Percentiles rank a stretch among this genome's conserved stretches.
phyloP scores from a whole-genome alignment of 2,888 invertebrate species.

The Drosophila differens region DNA sequence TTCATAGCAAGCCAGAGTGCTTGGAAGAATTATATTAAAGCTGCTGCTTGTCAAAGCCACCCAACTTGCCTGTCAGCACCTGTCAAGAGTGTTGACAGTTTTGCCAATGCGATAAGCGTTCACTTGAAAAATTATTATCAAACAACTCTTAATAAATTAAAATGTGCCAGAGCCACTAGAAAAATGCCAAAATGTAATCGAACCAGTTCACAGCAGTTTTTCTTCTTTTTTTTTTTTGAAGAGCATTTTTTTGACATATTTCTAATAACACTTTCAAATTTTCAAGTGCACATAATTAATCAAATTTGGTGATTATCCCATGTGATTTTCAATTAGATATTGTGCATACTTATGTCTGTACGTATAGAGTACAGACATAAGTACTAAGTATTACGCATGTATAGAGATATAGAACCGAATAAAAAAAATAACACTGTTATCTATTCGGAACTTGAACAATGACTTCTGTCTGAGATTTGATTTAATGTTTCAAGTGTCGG shows the following conservation, averaged over 20 bases:
- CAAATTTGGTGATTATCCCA: slow-evolving; percentile 9
- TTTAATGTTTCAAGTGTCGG: not conserved
- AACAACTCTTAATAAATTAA: slow-evolving; percentile 50
- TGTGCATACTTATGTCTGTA: not conserved
- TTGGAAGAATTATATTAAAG: slow-evolving; percentile 33
- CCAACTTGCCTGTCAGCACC: slow-evolving; percentile 7
- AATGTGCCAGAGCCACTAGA: slow-evolving; percentile 21
- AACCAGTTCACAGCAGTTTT: slow-evolving; percentile 62
- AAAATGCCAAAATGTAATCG: slow-evolving; percentile 37
- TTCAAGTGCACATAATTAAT: slow-evolving; percentile 30
- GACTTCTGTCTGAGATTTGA: not conserved
- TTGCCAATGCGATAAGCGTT: slow-evolving; percentile 69
- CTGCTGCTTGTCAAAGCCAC: slow-evolving; percentile 46
- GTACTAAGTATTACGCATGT: not conserved
- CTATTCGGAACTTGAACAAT: not conserved
- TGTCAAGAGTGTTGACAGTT: slow-evolving; percentile 64
- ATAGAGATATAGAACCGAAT: not conserved
- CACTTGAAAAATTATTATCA: slow-evolving; percentile 58
- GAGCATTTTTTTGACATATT: slow-evolving; percentile 23
- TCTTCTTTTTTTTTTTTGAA: not conserved
- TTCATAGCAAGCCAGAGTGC: slow-evolving; percentile 21
- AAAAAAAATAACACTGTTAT: not conserved
- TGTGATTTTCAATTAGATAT: slow-evolving; percentile 1
- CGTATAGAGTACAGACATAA: not conserved
- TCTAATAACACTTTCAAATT: slow-evolving; percentile 26